A percentile compares a stretch with the other conserved stretches of the same genome.
Evolutionary conservation across 2,113 vertebrate genomes (phyloP).

Genomic region (Notiomystis cincta): DNA sequence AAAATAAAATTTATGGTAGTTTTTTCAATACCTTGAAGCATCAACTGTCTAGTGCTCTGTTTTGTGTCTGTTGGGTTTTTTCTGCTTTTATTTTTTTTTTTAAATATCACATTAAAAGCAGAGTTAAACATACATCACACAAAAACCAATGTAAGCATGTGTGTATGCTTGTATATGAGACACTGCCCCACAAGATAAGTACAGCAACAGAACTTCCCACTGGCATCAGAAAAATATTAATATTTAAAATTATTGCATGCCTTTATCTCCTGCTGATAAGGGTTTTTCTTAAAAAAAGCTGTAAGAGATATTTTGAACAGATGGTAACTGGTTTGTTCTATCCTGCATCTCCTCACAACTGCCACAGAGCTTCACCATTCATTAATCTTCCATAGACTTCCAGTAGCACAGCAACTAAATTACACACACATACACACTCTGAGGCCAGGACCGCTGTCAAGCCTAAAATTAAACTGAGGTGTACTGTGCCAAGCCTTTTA

Average conservation of each 20-base stretch:
- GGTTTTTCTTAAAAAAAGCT: slow-evolving; percentile 90
- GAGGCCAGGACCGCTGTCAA: slow-evolving; percentile 89
- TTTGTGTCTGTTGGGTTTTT: neutral
- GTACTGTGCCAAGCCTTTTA: slow-evolving; percentile 79
- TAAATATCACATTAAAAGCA: neutral
- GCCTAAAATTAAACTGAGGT: slow-evolving; percentile 85
- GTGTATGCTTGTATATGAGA: neutral
- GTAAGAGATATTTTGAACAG: slow-evolving; percentile 92
- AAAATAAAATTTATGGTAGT: neutral
- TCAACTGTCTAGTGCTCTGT: neutral
- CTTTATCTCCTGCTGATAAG: slow-evolving; percentile 87
- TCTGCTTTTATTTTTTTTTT: neutral
- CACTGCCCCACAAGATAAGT: neutral
- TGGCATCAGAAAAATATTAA: slow-evolving; percentile 71
- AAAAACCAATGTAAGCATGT: neutral
- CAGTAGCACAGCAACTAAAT: slow-evolving; percentile 92
- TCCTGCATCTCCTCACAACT: slow-evolving; percentile 90
- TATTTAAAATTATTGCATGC: slow-evolving; percentile 81
- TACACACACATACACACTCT: slow-evolving; percentile 79
- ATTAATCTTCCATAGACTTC: slow-evolving; percentile 98
- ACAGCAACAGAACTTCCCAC: slow-evolving; percentile 30
- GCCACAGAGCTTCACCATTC: slow-evolving; percentile 90
- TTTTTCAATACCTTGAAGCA: neutral
- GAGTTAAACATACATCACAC: neutral
- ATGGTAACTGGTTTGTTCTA: slow-evolving; percentile 90